phyloP scores from a whole-genome alignment of 2,888 invertebrate genomes.

The Perizoma flavofasciatum region DNA sequence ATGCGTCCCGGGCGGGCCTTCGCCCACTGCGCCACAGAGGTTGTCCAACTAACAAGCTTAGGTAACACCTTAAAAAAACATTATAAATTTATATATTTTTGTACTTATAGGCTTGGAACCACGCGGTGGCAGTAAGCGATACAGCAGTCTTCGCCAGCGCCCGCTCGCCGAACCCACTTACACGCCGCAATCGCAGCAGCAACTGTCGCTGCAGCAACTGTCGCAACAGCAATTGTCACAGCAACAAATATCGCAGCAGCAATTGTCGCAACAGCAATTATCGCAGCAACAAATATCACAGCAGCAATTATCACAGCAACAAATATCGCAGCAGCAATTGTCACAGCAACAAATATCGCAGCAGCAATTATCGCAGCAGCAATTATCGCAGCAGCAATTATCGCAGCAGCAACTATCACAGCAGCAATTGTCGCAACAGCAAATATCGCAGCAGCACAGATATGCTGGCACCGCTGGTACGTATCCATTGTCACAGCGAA shows the following conservation, averaged over 20 bases:
- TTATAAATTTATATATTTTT: not conserved
- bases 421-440: slow-evolving; percentile 25
- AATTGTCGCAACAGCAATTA: slow-evolving; percentile 1
- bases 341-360: too few relatives aligned
- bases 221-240: slow-evolving; percentile 36
- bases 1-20: too few relatives aligned
- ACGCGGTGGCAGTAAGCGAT: slow-evolving; percentile 81
- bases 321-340: slow-evolving; percentile 1
- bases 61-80: too few relatives aligned
- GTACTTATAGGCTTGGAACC: slow-evolving; percentile 44
- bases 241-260: slow-evolving; percentile 36
- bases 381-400: too few relatives aligned
- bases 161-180: slow-evolving; percentile 83
- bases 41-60: too few relatives aligned
- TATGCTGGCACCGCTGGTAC: slow-evolving; percentile 58
- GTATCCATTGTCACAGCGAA: slow-evolving; percentile 10
- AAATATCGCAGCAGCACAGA: slow-evolving; percentile 47
- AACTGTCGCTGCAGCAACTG: slow-evolving; percentile 30
- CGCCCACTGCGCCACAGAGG: too few relatives aligned
- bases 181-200: slow-evolving; percentile 60
- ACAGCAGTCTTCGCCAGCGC: slow-evolving; percentile 83
- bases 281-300: slow-evolving; percentile 5
- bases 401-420: slow-evolving; percentile 38
- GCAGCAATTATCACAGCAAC: slow-evolving; percentile 13
- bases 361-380: too few relatives aligned